Conservation (phyloP, 1,140 invertebrate genomes). For the Euwallacea similis region DNA sequence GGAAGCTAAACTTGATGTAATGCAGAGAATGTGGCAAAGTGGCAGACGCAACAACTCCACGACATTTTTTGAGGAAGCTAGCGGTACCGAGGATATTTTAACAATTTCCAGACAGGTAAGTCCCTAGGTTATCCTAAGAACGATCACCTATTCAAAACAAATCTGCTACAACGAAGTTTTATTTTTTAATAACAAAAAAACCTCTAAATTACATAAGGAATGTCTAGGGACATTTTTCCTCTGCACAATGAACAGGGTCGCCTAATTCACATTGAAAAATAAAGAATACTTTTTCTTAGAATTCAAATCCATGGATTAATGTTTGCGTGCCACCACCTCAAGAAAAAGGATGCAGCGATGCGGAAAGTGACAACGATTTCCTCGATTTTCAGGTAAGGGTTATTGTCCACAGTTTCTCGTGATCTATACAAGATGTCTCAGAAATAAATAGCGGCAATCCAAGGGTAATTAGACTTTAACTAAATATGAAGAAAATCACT, state of each 20-base stretch:
- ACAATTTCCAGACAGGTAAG: conserved; percentile 33
- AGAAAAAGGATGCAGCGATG: conserved; percentile 35
- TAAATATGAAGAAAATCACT: too few relatives aligned
- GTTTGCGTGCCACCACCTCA: conserved; percentile 32
- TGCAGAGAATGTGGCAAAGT: conserved; percentile 48
- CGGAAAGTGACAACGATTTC: conserved; percentile 37
- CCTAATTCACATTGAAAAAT: too few relatives aligned
- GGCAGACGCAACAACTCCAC: conserved; percentile 38
- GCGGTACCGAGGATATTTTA: conserved; percentile 43
- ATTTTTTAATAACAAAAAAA: too few relatives aligned
- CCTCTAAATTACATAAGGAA: too few relatives aligned
- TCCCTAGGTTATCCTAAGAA: too few relatives aligned
- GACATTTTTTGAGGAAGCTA: conserved; percentile 45
- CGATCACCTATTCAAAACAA: too few relatives aligned
- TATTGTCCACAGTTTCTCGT: background rate
- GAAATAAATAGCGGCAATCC: background rate
- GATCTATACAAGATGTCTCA: background rate
- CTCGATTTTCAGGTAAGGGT: conserved; percentile 35
- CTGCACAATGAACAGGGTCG: too few relatives aligned
- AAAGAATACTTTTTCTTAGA: background rate
- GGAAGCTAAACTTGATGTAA: conserved; percentile 47
- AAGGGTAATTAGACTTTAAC: too few relatives aligned
- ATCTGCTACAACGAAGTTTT: too few relatives aligned
- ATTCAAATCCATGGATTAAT: conserved; percentile 20
- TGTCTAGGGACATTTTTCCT: too few relatives aligned